These are phyloP conservation scores for Helleia helle DNA, from an alignment of 2,888 invertebrate species.

Conservation along the genomic window DNA sequence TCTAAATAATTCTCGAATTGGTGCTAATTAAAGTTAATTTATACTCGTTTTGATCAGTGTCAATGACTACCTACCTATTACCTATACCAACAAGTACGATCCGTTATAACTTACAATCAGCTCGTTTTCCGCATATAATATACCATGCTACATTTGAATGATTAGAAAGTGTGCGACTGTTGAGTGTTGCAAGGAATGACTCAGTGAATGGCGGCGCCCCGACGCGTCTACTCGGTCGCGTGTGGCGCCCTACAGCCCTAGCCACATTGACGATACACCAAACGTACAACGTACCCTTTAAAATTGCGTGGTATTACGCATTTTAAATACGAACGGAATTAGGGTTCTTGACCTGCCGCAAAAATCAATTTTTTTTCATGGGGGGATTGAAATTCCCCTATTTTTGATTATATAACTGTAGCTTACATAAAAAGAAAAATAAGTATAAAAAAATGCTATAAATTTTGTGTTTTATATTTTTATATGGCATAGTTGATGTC, in stretches of 20 bases:
- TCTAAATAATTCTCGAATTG: too few relatives aligned
- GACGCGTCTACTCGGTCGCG: constrained; percentile 26
- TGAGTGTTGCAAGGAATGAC: constrained; percentile 14
- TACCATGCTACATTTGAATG: constrained; percentile 4
- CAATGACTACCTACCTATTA: constrained; percentile 6
- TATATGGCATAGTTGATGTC: too few relatives aligned
- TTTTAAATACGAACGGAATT: constrained; percentile 18
- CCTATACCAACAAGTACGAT: too few relatives aligned
- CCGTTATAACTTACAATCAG: constrained; percentile 12
- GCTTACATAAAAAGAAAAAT: too few relatives aligned
- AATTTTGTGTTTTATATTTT: too few relatives aligned
- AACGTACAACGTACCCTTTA: constrained; percentile 17
- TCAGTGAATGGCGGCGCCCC: constrained; percentile 21
- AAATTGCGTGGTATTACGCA: constrained; percentile 24
- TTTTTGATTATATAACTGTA: constrained; percentile 1
- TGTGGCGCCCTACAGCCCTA: constrained; percentile 26
- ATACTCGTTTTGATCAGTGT: too few relatives aligned
- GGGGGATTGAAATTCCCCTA: constrained; percentile 6
- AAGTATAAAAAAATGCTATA: too few relatives aligned
- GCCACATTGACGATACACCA: constrained; percentile 17
- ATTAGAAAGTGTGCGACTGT: constrained; percentile 23
- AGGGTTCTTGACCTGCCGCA: constrained; percentile 25
- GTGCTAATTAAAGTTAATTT: too few relatives aligned
- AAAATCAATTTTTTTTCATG: constrained; percentile 11
- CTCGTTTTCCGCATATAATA: constrained; percentile 11